Evolutionary conservation across 2,113 vertebrate genomes (phyloP), one percentile per base, ranked within the genome.

Genomic region (Cariama cristata): DNA sequence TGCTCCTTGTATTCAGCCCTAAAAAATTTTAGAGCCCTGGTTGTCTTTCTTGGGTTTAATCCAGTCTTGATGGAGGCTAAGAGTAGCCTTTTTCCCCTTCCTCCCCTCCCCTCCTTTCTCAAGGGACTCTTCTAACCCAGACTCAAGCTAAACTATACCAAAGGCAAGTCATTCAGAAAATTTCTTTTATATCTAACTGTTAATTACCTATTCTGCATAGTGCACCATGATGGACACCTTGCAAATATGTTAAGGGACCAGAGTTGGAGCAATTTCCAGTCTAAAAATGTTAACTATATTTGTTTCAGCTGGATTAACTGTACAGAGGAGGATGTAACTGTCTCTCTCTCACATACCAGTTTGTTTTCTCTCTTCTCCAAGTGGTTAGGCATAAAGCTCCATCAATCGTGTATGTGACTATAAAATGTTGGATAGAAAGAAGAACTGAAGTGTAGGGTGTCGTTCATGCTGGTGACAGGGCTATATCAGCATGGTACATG

Each of bases 31-130:
- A 56, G 68, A 95, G 56, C 13, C 49, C 30, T 90, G 26, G 27
- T 85, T 89, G 44, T 76, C 91, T 96, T 79, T 88, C 21, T 58
- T 93, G 50, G 60, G 8, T 85, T 94, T 95, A 87, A 91, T 96
- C 91, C 69, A 81, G 17, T 64, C 56, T 69, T 96, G 66, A 76
- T 60, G 30, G 69, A 93, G 44, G 13, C 66, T 88, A 55, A 92
- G 80, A 75, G 56, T 12, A 94, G 44, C 6, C 33, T 87, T 93
- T 79, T 53, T 72, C 69, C 58, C 13, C 1, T 87, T 89, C 20
- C 10, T 79, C 6, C 42, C 40, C 24, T 33, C 3, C 2, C 16
- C 49, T 92, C 47, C 50, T 63, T 71, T 81, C 84, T 72, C 60
- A 74, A 64, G 28, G 11, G 26, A 26, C 47, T 63, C 20, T 71